Conservation (phyloP, 1,140 invertebrate genomes). For the Dendrolimus punctatus region DNA sequence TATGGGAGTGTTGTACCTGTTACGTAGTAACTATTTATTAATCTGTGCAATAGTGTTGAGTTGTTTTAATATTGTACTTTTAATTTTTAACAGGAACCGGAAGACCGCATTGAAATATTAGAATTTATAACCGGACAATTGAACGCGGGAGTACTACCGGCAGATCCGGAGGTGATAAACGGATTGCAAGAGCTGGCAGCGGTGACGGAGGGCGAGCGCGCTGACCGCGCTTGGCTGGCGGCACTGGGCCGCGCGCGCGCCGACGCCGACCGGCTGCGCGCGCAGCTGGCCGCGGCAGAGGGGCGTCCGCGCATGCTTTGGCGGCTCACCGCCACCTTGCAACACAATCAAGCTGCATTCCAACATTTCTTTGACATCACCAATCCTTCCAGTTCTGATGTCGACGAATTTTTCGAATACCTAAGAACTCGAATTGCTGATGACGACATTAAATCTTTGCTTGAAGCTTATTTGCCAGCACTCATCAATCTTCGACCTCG, state of each 20-base stretch:
- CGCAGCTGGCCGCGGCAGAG: slow-evolving; percentile 18
- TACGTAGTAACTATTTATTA: too few relatives aligned
- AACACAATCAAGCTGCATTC: slow-evolving; percentile 33
- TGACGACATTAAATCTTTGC: slow-evolving; percentile 17
- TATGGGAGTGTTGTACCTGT: too few relatives aligned
- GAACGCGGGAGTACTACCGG: slow-evolving; percentile 35
- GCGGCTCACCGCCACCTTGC: slow-evolving; percentile 30
- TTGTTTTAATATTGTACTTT: not conserved
- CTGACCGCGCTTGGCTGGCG: slow-evolving; percentile 40
- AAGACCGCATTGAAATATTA: slow-evolving; percentile 40
- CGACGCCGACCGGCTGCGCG: slow-evolving; percentile 18
- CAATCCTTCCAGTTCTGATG: slow-evolving; percentile 32
- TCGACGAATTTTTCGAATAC: slow-evolving; percentile 62
- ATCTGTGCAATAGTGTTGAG: too few relatives aligned
- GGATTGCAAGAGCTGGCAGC: slow-evolving; percentile 26
- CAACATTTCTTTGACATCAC: slow-evolving; percentile 49
- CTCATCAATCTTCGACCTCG: slow-evolving; percentile 39
- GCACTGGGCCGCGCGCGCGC: slow-evolving; percentile 24
- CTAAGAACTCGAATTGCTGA: slow-evolving; percentile 38
- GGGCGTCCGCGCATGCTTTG: slow-evolving; percentile 39
- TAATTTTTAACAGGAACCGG: slow-evolving; percentile 27
- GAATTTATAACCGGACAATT: slow-evolving; percentile 51
- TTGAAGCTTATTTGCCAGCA: slow-evolving; percentile 25
- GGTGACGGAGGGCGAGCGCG: slow-evolving; percentile 25
- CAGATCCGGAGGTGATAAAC: slow-evolving; percentile 40